Base-by-base conservation (phyloP, 2,888 invertebrate genomes). In the Xiphydria camelus region DNA sequence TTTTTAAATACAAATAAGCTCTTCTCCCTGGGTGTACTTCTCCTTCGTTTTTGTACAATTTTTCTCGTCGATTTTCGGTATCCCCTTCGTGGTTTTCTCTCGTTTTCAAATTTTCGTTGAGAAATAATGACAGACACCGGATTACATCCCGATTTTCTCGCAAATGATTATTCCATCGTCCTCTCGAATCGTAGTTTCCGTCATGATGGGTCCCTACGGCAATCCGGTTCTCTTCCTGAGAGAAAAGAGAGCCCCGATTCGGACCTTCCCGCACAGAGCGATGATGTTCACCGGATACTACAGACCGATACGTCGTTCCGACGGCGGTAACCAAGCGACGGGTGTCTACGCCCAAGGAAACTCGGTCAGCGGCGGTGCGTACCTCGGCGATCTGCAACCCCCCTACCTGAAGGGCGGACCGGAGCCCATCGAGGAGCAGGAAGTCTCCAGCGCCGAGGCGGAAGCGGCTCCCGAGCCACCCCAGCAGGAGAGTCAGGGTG, bases 231-330 rank as follows among this genome's bases (percentile, higher is more conserved):
- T 64, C 12, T 58, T 66, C 22, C 34, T 65, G 18, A 54, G 66
- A 2, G 62, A 61, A 12, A 66, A 66, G 39, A 60, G 68, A 32
- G 51, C 61, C 3, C 52, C 62, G 4, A 41, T 53, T 1, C 50
- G 47, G 2, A 45, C 59, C 4, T 67, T 64, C 44, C 68, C 71
- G 2, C 64, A 66, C 2, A 56, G 66, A 31, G 61, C 73, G 3
- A 73, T 73, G 73, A 72, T 73, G 70, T 66, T 73, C 45, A 66
- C 70, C 19, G 67, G 73, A 2, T 72, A 68, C 42, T 72, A 73
- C 31, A 59, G 64, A 31, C 73, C 73, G 4, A 49, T 57, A 1
- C 64, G 68, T 4, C 60, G 62, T 1, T 46, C 65, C 3, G 36
- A 26, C 23, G 41, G 59, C 32, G 55, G 54, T 7, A 59, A 57